Conservation (phyloP, 1,140 invertebrate genomes). For the Plodia interpunctella region DNA sequence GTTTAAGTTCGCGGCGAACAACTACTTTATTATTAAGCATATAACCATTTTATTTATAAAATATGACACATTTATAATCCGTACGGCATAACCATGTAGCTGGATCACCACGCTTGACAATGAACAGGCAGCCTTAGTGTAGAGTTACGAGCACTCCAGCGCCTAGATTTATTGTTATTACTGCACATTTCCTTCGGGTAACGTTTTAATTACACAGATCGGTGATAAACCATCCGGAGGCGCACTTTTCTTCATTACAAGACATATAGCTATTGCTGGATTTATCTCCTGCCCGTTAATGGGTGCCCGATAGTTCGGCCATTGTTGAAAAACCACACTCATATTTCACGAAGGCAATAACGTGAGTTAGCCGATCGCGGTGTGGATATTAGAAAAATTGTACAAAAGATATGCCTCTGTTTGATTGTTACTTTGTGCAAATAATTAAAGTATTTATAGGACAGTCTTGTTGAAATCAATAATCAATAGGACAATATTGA, state of each 20-base stretch:
- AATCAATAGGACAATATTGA: too few species aligned
- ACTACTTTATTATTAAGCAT: too few species aligned
- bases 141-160: slow-evolving; percentile 45
- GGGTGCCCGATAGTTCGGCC: slow-evolving; percentile 24
- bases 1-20: too few species aligned
- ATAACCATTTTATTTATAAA: too few species aligned
- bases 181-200: slow-evolving; percentile 72
- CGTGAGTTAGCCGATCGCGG: slow-evolving; percentile 15
- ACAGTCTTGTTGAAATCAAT: too few species aligned
- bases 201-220: slow-evolving; percentile 77
- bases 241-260: slow-evolving; percentile 77
- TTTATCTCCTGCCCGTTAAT: slow-evolving; percentile 50
- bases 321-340: slow-evolving; percentile 21
- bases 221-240: slow-evolving; percentile 72
- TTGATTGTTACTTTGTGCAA: not conserved
- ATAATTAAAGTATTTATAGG: too few species aligned
- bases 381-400: not conserved
- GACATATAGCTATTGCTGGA: slow-evolving; percentile 55
- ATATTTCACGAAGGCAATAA: slow-evolving; percentile 31
- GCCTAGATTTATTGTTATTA: slow-evolving; percentile 72
- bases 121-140: slow-evolving; percentile 26
- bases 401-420: not conserved
- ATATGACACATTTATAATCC: too few species aligned
- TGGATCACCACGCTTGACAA: not conserved
- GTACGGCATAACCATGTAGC: too few species aligned